These are phyloP conservation scores for Tauraco hartlaubi DNA, from an alignment of 2,797 vertebrate species.

Conservation along the genomic window DNA sequence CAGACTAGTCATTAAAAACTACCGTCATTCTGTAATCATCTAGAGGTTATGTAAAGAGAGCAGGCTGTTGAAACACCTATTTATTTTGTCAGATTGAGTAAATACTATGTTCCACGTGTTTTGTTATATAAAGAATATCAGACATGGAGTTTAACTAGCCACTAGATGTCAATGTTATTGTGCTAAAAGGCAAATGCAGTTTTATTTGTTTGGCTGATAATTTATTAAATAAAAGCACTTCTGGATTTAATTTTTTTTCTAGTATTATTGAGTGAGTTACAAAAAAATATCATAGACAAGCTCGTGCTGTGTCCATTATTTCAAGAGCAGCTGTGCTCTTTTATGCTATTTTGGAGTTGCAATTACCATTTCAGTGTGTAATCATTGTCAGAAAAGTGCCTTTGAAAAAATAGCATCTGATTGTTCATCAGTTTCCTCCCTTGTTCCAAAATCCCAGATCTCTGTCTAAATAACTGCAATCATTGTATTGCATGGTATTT, in stretches of 20 bases:
- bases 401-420: not conserved
- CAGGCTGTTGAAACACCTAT: not conserved
- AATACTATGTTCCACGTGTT: not conserved
- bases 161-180: slow-evolving; percentile 66
- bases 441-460: not conserved
- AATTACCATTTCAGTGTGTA: not conserved
- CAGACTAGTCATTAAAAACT: not conserved
- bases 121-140: not conserved
- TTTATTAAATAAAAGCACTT: slow-evolving; percentile 12
- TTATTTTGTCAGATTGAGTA: not conserved
- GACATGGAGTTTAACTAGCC: not conserved
- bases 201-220: slow-evolving; percentile 62
- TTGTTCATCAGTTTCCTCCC: not conserved
- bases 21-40: not conserved
- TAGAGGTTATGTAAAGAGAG: not conserved
- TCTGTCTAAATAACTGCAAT: not conserved
- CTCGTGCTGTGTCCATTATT: not conserved
- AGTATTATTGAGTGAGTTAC: not conserved
- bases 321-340: not conserved
- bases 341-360: not conserved
- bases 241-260: not conserved
- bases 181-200: not conserved
- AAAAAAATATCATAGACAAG: not conserved
- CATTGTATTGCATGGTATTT: not conserved
- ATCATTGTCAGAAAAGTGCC: not conserved